A percentile compares a stretch with the other conserved stretches of the same genome.
phyloP scores from a whole-genome alignment of 2,888 invertebrate species.

The Cephus pulcher region DNA sequence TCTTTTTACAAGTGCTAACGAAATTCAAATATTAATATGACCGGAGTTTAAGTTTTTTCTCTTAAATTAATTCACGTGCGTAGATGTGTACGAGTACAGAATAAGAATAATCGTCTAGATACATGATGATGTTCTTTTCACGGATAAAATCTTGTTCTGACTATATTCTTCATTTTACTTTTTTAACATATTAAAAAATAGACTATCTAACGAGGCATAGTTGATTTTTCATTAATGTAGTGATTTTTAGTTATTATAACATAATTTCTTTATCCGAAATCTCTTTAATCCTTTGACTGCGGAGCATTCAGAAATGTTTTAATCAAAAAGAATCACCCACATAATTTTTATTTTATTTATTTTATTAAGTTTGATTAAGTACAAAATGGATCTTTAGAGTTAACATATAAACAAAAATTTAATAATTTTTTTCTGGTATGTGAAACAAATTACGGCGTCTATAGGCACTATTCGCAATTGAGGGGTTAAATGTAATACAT shows the following conservation, averaged over 20 bases:
- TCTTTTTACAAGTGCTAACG: not conserved
- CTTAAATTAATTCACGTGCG: too few relatives aligned
- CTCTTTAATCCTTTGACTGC: too few relatives aligned
- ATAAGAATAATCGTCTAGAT: not conserved
- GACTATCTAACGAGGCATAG: not conserved
- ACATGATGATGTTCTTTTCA: not conserved
- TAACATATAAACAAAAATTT: too few relatives aligned
- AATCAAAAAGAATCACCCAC: too few relatives aligned
- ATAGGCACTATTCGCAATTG: too few relatives aligned
- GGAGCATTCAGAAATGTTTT: too few relatives aligned
- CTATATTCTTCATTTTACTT: not conserved
- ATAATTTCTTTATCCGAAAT: too few relatives aligned
- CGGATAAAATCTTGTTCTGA: not conserved
- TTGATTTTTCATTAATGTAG: not conserved
- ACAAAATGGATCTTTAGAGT: too few relatives aligned
- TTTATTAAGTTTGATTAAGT: too few relatives aligned
- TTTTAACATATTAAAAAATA: not conserved
- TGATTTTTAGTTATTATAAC: not conserved
- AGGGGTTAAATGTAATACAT: not conserved
- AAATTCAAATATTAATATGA: not conserved
- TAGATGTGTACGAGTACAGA: not conserved
- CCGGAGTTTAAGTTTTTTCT: not conserved
- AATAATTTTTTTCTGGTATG: too few relatives aligned
- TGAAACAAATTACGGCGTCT: too few relatives aligned
- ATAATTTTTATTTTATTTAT: too few relatives aligned